These are phyloP conservation scores for Enteromius anoplus DNA, from an alignment of 2,797 vertebrate species.

Conservation along the genomic window DNA sequence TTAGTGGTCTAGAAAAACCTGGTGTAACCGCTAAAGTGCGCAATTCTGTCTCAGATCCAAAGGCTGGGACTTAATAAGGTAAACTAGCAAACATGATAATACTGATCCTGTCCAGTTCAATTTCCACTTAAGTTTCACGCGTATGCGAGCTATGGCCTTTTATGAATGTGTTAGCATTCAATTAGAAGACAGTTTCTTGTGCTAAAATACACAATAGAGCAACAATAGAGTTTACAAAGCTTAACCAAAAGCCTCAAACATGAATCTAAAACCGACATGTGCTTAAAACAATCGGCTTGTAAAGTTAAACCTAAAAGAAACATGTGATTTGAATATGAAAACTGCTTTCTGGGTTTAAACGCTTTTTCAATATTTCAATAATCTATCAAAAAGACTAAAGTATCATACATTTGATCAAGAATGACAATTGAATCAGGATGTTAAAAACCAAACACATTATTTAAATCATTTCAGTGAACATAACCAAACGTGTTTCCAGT, in stretches of 20 bases:
- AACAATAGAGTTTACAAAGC: neutral
- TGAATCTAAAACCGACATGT: neutral
- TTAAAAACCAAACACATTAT: neutral
- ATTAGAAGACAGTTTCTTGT: neutral
- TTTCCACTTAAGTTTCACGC: neutral
- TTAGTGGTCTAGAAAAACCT: constrained; percentile 12
- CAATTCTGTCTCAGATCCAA: constrained; percentile 49
- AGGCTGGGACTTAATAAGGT: constrained; percentile 9
- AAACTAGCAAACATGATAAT: constrained; percentile 15
- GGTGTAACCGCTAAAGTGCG: neutral
- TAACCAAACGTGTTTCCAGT: neutral
- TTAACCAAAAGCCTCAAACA: neutral
- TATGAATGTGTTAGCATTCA: neutral
- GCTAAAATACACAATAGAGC: neutral
- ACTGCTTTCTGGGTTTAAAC: neutral
- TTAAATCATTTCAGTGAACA: neutral
- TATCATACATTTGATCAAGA: neutral
- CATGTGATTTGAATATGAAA: neutral
- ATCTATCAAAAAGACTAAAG: neutral
- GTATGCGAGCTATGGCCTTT: neutral
- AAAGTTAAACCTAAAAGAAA: too few species aligned
- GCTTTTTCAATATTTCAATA: neutral
- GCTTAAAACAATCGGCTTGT: neutral
- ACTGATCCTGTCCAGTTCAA: constrained; percentile 5
- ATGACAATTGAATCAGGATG: neutral